Base-by-base conservation (phyloP, 2,888 invertebrate genomes). In the Phymatocera aterrima region DNA sequence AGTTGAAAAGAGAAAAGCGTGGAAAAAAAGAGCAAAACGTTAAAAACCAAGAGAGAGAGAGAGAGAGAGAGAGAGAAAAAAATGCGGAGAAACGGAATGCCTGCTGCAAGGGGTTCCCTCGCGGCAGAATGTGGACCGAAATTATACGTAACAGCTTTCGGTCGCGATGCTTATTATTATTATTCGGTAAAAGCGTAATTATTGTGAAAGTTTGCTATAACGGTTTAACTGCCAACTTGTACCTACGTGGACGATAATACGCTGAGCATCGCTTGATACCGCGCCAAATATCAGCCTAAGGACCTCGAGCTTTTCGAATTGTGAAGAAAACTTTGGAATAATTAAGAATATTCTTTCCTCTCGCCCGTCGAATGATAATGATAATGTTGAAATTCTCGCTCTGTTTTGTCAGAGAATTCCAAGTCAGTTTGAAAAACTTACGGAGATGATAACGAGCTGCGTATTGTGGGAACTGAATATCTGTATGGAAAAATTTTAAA, bases 81-180 rank as follows among this genome's bases (percentile, higher is more conserved):
- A 24, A 28, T 10, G 15, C 3, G 15, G 15, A n/a, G 18, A 64
- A 57, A 24, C 37, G 37, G 37, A 2, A 24, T 34, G 5, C 28
- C 31, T 15, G 31, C 3, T 10, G n/a, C 3, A 15, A 8, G 10
- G 3, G 28, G 57, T 3, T 0, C 10, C 10, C 28, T 12, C 57
- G 24, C 12, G 21, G 10, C 64, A 28, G 28, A 43, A 46, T 24
- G 68, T n/a, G 46, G 46, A 68, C 12, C n/a, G 21, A 72, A 34
- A 72, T 72, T 72, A n/a, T n/a, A 72, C 72, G 72, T 51, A 72
- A 72, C 72, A 72, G 72, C 72, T 34, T 51, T 51, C 34, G 72
- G 51, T 34, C 70, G 34, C 70, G 70, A 72, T 40, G n/a, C n/a
- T 65, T 65, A n/a, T 72, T 24, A 72, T 40, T 5, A 28, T 65